Base-by-base conservation (phyloP, 2,797 vertebrate species). In the Echeneis naucrates region DNA sequence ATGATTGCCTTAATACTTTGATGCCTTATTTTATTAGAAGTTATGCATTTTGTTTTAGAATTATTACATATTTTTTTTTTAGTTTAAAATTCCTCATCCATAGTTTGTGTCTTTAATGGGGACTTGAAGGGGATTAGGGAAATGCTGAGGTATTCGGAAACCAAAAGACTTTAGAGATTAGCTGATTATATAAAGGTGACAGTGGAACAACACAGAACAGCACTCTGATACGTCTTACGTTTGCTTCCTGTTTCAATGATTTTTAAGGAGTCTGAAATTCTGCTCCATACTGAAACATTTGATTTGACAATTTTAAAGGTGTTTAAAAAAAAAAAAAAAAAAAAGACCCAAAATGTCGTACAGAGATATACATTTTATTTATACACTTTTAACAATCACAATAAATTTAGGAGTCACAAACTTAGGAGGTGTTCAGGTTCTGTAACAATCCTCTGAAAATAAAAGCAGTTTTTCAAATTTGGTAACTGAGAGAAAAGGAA, bases 281-380 rank as follows among this genome's bases (percentile, higher is more conserved):
- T 10, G 24, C 14, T 42, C 35, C 5, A 9, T 7, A 65, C 17
- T 52, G 35, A 40, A 45, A 50, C 7, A 38, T 68, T 23, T 54
- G 1, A 35, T 26, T n/a, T 51, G 23, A 50, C n/a, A 40, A 33
- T 16, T 8, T 30, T 6, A 35, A 48, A 30, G 27, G 27, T 26
- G n/a, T n/a, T n/a, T n/a, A n/a, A n/a, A n/a, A n/a, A n/a, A n/a
- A n/a, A n/a, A n/a, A n/a, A n/a, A n/a, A n/a, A 44, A 81, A 68
- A 14, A 23, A 44, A 1, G 57, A 45, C 2, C 30, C 3, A 50
- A 59, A 57, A n/a, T 14, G 68, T 71, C 86, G 72, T 90, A 90
- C 72, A 90, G 77, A 87, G 72, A 88, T 87, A 90, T 82, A 92
- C 78, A 82, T 91, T 94, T 94, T 94, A 94, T 90, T 94, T 89